Percentiles rank a stretch among this genome's conserved stretches.
These are phyloP conservation scores for Albula goreensis DNA, from an alignment of 2,113 vertebrate genomes.

Conservation along the genomic window DNA sequence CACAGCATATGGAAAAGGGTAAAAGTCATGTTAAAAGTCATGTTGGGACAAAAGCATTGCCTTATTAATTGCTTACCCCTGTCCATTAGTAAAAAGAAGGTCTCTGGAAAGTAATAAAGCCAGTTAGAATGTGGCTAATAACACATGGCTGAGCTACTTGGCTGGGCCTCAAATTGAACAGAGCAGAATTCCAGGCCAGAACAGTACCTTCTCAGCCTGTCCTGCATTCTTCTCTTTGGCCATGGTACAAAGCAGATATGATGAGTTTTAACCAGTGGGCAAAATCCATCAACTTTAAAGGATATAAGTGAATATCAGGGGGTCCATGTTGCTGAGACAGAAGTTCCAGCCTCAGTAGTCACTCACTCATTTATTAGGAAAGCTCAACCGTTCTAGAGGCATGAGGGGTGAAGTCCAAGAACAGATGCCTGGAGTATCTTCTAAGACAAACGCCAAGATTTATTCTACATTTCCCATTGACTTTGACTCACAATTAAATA, in stretches of 20 bases:
- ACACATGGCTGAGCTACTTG: no score
- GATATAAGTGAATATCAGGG: not conserved
- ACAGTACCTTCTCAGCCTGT: not conserved
- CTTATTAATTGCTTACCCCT: no score
- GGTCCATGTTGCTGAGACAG: not conserved
- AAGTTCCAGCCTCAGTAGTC: not conserved
- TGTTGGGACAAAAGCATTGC: no score
- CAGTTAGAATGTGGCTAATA: not conserved
- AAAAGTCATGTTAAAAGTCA: no score
- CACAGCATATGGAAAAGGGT: no score
- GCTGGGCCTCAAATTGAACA: not conserved
- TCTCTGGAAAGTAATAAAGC: not conserved
- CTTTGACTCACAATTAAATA: not conserved
- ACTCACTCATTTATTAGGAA: not conserved
- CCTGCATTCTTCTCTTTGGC: not conserved
- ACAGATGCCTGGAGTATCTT: not conserved
- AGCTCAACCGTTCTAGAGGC: no score
- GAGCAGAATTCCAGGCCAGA: not conserved
- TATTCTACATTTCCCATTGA: not conserved
- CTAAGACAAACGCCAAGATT: not conserved
- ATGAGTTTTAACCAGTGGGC: not conserved
- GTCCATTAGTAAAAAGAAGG: not conserved
- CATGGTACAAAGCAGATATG: not conserved
- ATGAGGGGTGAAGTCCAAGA: no score
- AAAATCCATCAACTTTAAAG: not conserved